phyloP scores from a whole-genome alignment of 2,888 invertebrate genomes.

The Pollenia angustigena region DNA sequence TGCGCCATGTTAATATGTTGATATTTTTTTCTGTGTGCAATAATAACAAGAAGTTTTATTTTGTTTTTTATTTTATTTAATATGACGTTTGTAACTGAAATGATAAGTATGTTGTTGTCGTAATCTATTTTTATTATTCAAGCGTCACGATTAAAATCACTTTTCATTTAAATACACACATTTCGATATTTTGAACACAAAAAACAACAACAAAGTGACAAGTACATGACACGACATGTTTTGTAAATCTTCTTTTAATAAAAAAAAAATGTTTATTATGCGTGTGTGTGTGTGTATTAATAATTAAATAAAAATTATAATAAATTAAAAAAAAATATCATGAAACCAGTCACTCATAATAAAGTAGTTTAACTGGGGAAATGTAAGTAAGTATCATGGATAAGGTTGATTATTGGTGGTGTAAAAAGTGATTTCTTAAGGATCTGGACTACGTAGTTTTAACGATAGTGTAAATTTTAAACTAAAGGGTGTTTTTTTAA shows the following conservation, averaged over 20 bases:
- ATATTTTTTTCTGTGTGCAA: neutral
- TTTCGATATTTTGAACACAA: neutral
- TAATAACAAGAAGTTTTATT: neutral
- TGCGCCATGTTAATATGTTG: too few species aligned
- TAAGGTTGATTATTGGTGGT: too few species aligned
- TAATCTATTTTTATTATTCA: slow-evolving; percentile 24
- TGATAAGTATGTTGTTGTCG: neutral
- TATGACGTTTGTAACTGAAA: slow-evolving; percentile 1
- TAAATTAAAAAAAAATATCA: slow-evolving; percentile 13
- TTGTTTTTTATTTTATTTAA: neutral
- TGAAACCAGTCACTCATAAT: neutral
- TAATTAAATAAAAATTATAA: slow-evolving; percentile 7
- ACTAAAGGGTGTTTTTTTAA: too few species aligned
- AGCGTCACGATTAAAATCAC: slow-evolving; percentile 31
- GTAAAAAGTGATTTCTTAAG: too few species aligned
- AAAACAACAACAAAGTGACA: neutral
- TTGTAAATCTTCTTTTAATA: slow-evolving; percentile 16
- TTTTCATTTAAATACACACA: neutral
- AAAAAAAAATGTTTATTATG: neutral
- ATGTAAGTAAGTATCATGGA: neutral
- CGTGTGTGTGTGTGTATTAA: neutral
- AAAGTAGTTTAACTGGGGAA: neutral
- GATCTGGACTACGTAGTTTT: too few species aligned
- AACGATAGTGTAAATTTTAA: too few species aligned
- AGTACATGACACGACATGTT: slow-evolving; percentile 2